Conservation (phyloP, 2,797 vertebrate genomes). For the Tragopan temminckii region DNA sequence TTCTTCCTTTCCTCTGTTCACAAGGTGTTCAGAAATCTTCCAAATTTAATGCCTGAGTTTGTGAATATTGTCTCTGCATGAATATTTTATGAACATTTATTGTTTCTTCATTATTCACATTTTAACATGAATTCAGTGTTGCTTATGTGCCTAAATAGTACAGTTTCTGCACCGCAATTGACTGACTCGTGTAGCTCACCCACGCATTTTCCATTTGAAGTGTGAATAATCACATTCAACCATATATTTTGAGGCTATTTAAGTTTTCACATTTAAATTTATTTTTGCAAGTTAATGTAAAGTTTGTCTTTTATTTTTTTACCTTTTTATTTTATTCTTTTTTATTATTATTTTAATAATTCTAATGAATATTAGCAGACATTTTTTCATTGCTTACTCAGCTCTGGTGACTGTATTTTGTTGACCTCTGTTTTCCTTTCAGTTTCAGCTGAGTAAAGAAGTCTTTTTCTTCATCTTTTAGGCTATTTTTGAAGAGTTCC, state of each 20-base stretch:
- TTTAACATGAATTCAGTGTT: constrained; percentile 18
- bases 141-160: not conserved
- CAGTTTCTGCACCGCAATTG: constrained; percentile 1
- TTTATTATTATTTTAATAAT: not conserved
- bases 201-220: not conserved
- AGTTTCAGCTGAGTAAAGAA: not conserved
- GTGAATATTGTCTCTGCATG: not conserved
- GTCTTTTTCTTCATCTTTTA: constrained; percentile 2
- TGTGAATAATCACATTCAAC: constrained; percentile 13
- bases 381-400: constrained; percentile 9
- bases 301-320: not conserved
- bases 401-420: constrained; percentile 27
- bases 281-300: not conserved
- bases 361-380: not conserved
- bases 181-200: constrained; percentile 21
- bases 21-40: not conserved
- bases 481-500: not conserved
- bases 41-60: not conserved
- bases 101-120: constrained; percentile 22
- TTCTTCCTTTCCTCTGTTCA: constrained; percentile 4
- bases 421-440: constrained; percentile 27
- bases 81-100: constrained; percentile 20
- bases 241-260: not conserved
- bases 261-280: constrained; percentile 8
- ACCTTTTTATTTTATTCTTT: too few species aligned